Percentiles rank a stretch among this genome's conserved stretches.
Evolutionary conservation across 1,140 invertebrate genomes (phyloP).

Genomic region (Apis mellifera): Amel_HAv3.1 CM009931.2:15011001-15011500

Average conservation of each 20-base stretch:
- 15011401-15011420: too few species aligned
- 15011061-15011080: background rate
- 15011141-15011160: constrained; percentile 57
- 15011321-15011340: constrained; percentile 28
- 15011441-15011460: background rate
- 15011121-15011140: background rate
- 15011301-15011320: constrained; percentile 4
- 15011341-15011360: background rate
- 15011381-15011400: constrained; percentile 7
- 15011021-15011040: background rate
- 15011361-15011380: background rate
- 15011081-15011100: background rate
- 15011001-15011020: background rate
- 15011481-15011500: constrained; percentile 15
- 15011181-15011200: constrained; percentile 60
- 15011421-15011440: too few species aligned
- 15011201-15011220: constrained; percentile 42
- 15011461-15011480: background rate
- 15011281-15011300: constrained; percentile 40
- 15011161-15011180: constrained; percentile 55
- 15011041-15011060: constrained; percentile 8
- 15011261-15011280: constrained; percentile 33
- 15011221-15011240: constrained; percentile 57
- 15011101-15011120: background rate
- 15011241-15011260: constrained; percentile 41